Base-by-base conservation (phyloP, 1,140 invertebrate genomes). In the Drosophila ironensis region DNA sequence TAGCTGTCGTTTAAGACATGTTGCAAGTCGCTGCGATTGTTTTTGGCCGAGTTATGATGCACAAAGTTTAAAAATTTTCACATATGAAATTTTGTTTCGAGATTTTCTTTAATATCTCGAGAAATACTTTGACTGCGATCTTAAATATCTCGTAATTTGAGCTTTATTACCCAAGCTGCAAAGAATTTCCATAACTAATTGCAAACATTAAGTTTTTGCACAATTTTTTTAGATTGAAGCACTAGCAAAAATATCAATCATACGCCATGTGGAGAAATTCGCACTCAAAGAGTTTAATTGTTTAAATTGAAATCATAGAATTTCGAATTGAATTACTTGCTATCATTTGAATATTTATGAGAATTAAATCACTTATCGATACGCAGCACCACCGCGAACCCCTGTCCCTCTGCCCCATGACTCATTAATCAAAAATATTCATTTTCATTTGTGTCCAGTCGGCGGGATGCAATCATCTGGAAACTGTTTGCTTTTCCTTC, bases 341-440 rank as follows among this genome's bases (percentile, higher is more conserved):
- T 46, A 19, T 22, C 16, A 45, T 46, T 66, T 19, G 2, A 20
- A 37, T 47, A 47, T 61, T 27, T 25, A 20, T 38, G 40, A 2
- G 17, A 4, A n/a, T n/a, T 27, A 40, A 28, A 63, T 73, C 46
- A 54, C 41, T 40, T 61, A 57, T n/a, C n/a, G n/a, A n/a, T 56
- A 46, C 35, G 35, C 60, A 27, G 35, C 25, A 27, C 25, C 25
- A 0, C 25, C 8, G 9, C n/a, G n/a, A n/a, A n/a, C n/a, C n/a
- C n/a, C n/a, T n/a, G n/a, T n/a, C n/a, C 2, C n/a, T 9, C 28
- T 5, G 9, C 9, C n/a, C 28, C 11, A 5, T 35, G 53, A 11
- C 50, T 52, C 78, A 81, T 84, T 84, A 81, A 81, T 81, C 78
- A 84, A 60, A 59, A 51, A 81, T 59, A 25, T 14, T n/a, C n/a